Base-by-base conservation (phyloP, 1,140 invertebrate genomes). In the Drosophila mayri region DNA sequence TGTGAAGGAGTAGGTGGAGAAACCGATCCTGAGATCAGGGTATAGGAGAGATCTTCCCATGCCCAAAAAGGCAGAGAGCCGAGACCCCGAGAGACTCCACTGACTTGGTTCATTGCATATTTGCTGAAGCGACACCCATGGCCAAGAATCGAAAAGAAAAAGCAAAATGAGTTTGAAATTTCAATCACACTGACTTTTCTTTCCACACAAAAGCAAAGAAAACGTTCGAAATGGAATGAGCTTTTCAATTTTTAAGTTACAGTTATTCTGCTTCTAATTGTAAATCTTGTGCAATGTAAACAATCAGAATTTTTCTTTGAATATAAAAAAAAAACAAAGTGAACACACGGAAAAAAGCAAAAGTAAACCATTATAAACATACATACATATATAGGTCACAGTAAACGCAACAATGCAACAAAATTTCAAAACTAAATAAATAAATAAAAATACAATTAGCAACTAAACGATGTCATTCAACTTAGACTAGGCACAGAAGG, bases 191-290 rank as follows among this genome's bases (percentile, higher is more conserved):
- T 40, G 65, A 77, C 68, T 80, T 76, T 88, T 74, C 62, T 78
- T 78, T 88, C 50, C 41, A 41, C 54, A 58, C 43, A 38, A 49
- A 65, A 76, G 64, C 54, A 60, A 76, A 71, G 57, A 78, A 77
- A 77, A 58, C 65, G 76, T 78, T 78, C 63, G 55, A 78, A 62
- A 78, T 78, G 74, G 58, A 77, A 68, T 50, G 41, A 72, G 58
- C 59, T 78, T 72, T 79, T 83, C 81, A 87, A 91, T 91, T 91
- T 91, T 91, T 91, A 91, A 91, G 84, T 92, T 92, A 92, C 91
- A 90, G 91, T 84, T 92, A 92, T 92, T 92, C 87, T 91, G 91
- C 91, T 92, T 92, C 85, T 92, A 88, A 92, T 92, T 92, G 91
- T 92, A 92, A 92, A 92, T 92, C 87, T 91, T 92, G 91, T 92